phyloP scores from a whole-genome alignment of 2,888 invertebrate genomes.

The Standfussiana lucernea region DNA sequence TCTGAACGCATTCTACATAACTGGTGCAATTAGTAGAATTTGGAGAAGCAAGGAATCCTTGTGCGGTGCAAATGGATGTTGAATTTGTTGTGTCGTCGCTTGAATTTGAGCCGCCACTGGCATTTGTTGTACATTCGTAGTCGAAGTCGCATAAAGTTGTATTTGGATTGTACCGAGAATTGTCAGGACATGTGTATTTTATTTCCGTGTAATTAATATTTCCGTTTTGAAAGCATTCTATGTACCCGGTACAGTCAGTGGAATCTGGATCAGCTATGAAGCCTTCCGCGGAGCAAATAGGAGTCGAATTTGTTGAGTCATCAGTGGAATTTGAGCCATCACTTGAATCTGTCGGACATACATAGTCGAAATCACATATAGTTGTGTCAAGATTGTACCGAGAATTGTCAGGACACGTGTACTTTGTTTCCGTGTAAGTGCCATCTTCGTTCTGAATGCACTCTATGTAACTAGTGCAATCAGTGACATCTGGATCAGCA shows the following conservation, averaged over 20 bases:
- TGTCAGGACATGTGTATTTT: constrained; percentile 40
- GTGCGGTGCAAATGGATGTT: constrained; percentile 26
- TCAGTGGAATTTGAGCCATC: constrained; percentile 10
- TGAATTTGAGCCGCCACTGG: constrained; percentile 19
- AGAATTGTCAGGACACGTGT: constrained; percentile 44
- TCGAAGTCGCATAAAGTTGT: constrained; percentile 62
- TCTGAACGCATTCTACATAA: constrained; percentile 51
- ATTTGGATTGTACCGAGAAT: constrained; percentile 46
- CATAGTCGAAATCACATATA: constrained; percentile 55
- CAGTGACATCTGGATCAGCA: constrained; percentile 23
- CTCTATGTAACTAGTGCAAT: constrained; percentile 48
- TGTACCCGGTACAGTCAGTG: constrained; percentile 31
- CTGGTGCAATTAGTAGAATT: constrained; percentile 42
- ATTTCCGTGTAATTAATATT: constrained; percentile 31
- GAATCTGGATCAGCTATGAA: constrained; percentile 37
- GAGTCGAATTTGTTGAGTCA: constrained; percentile 14
- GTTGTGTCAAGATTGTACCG: constrained; percentile 54
- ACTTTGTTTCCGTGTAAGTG: constrained; percentile 30
- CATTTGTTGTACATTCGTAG: constrained; percentile 38
- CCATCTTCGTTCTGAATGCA: constrained; percentile 43
- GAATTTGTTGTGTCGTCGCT: constrained; percentile 20
- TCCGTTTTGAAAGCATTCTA: constrained; percentile 46
- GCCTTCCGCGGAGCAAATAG: constrained; percentile 34
- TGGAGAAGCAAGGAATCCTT: constrained; percentile 44
- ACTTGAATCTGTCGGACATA: constrained; percentile 27